phyloP scores from a whole-genome alignment of 2,113 vertebrate species.

The Copsychus sechellarum region DNA sequence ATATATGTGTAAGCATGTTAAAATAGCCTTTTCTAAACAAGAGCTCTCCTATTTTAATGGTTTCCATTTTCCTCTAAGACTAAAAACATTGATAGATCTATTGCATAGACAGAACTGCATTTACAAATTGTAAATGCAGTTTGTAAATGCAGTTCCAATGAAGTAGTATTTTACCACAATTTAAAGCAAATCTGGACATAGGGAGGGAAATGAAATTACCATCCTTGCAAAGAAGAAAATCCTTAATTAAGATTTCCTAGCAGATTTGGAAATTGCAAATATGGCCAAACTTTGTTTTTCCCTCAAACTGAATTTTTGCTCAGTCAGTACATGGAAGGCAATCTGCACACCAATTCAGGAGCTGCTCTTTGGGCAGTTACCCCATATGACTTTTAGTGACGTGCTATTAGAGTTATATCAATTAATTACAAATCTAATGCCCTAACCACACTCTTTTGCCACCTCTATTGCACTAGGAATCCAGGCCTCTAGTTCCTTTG shows the following conservation, averaged over 20 bases:
- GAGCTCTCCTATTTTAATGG: neutral
- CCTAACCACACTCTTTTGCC: neutral
- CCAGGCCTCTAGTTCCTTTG: neutral
- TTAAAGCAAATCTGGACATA: neutral
- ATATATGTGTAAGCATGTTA: neutral
- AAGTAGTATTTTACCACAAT: neutral
- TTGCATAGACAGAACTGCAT: neutral
- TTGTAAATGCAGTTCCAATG: neutral
- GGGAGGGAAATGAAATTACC: neutral
- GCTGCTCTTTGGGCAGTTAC: neutral
- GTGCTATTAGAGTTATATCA: neutral
- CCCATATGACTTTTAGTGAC: neutral
- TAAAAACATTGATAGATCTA: neutral
- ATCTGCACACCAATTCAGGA: neutral
- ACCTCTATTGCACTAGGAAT: neutral
- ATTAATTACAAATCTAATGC: neutral
- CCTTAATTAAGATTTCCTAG: neutral
- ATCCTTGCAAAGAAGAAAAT: neutral
- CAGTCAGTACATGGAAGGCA: neutral
- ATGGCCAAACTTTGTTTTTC: neutral
- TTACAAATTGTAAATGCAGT: no score
- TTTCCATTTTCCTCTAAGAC: neutral
- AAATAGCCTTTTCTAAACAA: neutral
- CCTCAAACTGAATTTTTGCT: neutral
- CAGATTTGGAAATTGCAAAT: neutral